Evolutionary conservation across 2,888 invertebrate species (phyloP), one percentile per base, ranked within the genome.

Genomic region (Plagodis pulveraria): DNA sequence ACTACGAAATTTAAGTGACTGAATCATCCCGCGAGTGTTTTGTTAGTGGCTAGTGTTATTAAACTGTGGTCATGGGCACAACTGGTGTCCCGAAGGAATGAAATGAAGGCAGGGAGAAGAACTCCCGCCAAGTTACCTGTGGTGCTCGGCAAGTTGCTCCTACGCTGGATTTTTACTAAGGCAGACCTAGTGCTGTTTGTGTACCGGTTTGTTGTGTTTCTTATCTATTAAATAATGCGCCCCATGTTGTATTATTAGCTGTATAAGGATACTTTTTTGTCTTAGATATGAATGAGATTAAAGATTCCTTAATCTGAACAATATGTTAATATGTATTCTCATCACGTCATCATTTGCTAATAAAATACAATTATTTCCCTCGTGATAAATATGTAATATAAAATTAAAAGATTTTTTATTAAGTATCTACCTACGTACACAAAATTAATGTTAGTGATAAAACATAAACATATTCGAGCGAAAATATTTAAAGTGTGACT

Each of bases 121-220:
- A 71, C 74, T 65, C 84, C 85, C 34, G 83, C 69, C 63, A 83
- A 84, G 69, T 72, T 89, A 73, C 86, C 90, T 57, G 80, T 87
- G 79, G 84, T 93, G 65, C 80, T 94, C 68, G 94, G 94, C 69
- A 93, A 93, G 74, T 86, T 94, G 71, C 81, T 94, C 47, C 84
- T 94, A 52, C 94, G 94, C 67, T 95, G 95, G 95, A 91, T 95
- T 58, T 91, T 94, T 71, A 93, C 94, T 58, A 94, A 94, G 78
- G 94, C 94, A 35, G 94, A 95, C 77, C 82, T 94, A 58, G 91
- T 94, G 80, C 93, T 94, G 76, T 90, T 95, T 75, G 89, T 95
- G 74, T 94, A 95, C 86, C 93, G 95, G 87, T 94, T 94, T 75
- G 94, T 94, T 76, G 63, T 66, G 47, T 45, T 61, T 55, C 46